Base-by-base conservation (phyloP, 1,140 invertebrate species). In the Agrilus planipennis region DNA sequence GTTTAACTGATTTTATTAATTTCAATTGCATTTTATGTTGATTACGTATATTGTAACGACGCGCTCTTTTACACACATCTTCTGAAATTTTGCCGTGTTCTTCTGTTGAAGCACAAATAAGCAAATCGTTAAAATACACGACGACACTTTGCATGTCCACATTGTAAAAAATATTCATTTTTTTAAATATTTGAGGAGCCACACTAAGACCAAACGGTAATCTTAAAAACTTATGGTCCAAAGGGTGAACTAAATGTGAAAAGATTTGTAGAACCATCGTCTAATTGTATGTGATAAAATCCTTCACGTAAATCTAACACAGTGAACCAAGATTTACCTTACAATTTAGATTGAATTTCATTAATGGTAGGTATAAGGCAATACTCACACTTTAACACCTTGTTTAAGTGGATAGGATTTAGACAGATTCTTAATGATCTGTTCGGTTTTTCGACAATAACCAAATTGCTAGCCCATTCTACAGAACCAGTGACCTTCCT, bases 391-490 rank as follows among this genome's bases (percentile, higher is more conserved):
- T n/a, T n/a, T n/a, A n/a, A n/a, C n/a, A n/a, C n/a, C n/a, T 54
- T 61, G 51, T 72, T 72, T 28, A 71, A 48, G 34, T 67, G 57
- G 21, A 41, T 49, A 3, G 68, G 68, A 53, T 72, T 65, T 16
- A 72, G 39, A 47, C 65, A 70, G 15, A 72, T 50, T 34, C 67
- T 47, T 10, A 70, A 28, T 14, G 2, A 57, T 46, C 29, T 57
- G 58, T 50, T 64, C 60, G 19, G 44, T 41, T 57, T 68, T 68
- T 40, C 46, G 5, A 65, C 58, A 11, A 65, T 49, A 2, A 64
- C 60, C 18, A 65, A 45, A 20, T 54, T 54, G 29, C 29, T 42
- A 4, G 37, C 32, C 41, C 41, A 44, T 22, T 44, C 27, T 17
- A 6, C 22, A 3, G 36, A n/a, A n/a, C n/a, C n/a, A n/a, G n/a